Evolutionary conservation across 2,797 vertebrate species (phyloP), one percentile per base, ranked within the genome.

Genomic region (Pseudochirops corinnae): DNA sequence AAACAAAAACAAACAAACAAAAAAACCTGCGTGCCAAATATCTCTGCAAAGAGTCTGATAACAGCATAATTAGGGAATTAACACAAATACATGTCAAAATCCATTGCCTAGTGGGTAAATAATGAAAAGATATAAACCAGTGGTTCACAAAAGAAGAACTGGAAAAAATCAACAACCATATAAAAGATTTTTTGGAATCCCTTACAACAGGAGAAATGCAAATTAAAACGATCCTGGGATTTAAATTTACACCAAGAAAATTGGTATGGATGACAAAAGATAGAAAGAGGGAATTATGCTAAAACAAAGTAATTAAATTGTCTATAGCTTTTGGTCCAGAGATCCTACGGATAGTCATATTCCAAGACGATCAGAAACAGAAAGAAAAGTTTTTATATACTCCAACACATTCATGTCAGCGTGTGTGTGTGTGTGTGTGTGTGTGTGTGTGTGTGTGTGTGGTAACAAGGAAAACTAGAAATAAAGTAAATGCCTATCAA

Each of bases 401-500:
- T 82, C 5, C 10, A 57, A 94, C 39, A 95, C 55, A 55, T 56
- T 92, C 21, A 94, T 56, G 55, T 82, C 6, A 55, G 7, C 1
- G 39, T 39, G 4, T 74, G n/a, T 39, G 16, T 33, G 31, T 74
- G 6, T 39, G 16, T 21, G 67, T 21, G n/a, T 18, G 28, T 13
- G 58, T 31, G 58, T 13, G 39, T n/a, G 12, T 39, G 33, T 93
- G 50, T 92, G 93, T 7, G 95, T 93, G 94, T 95, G 60, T 55
- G 46, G 33, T 16, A 67, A 4, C 5, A n/a, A 82, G n/a, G n/a
- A 95, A 96, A 93, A 74, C 28, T 56, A 96, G 90, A 91, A 94
- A 95, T 1, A n/a, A 95, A 94, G 50, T 91, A 24, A 96, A 96
- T 93, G 46, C 16, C n/a, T 53, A 95, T 60, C 5, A 29, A 62